Base-by-base conservation (phyloP, 2,888 invertebrate species). In the Plagodis pulveraria region DNA sequence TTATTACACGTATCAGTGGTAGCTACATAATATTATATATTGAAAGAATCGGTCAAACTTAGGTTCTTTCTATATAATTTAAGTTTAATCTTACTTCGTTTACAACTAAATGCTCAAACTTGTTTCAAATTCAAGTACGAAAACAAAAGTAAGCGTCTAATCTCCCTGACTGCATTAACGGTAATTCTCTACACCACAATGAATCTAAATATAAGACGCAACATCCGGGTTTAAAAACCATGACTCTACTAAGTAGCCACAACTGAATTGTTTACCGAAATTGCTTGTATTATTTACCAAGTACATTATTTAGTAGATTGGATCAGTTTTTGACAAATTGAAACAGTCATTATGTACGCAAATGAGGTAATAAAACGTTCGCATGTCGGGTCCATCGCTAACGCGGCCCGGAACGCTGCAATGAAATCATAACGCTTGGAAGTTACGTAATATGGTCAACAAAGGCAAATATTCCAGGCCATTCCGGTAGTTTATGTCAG, bases 61-160 rank as follows among this genome's bases (percentile, higher is more conserved):
- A 22, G 22, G 1, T 22, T 22, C 22, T 22, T 4, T 22, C 2
- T 4, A 22, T 22, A 22, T 4, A 22, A 22, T 22, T 22, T 22
- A 22, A 22, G 22, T 22, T 22, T 22, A 2, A 22, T 22, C 22
- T 22, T 22, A 22, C 22, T 22, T 22, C 22, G 22, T 22, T 22
- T 2, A 22, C 22, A 1, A 22, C 22, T 22, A 22, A 22, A 22
- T 22, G 22, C 22, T 22, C 22, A 22, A 22, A 22, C 22, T 22
- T 2, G 22, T 22, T 22, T 22, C 22, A 36, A 55, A 48, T 63
- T 58, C 56, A 50, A 87, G 80, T 82, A 71, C 72, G 86, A 90
- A 91, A 91, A 81, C 83, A 89, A 89, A 86, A 90, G 90, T 90
- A 84, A 84, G 83, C 82, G 85, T 86, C 81, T 81, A 86, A 87